A percentile compares a stretch with the other conserved stretches of the same genome.
Conservation (phyloP, 2,113 vertebrate genomes). For the Charadrius vociferus region DNA sequence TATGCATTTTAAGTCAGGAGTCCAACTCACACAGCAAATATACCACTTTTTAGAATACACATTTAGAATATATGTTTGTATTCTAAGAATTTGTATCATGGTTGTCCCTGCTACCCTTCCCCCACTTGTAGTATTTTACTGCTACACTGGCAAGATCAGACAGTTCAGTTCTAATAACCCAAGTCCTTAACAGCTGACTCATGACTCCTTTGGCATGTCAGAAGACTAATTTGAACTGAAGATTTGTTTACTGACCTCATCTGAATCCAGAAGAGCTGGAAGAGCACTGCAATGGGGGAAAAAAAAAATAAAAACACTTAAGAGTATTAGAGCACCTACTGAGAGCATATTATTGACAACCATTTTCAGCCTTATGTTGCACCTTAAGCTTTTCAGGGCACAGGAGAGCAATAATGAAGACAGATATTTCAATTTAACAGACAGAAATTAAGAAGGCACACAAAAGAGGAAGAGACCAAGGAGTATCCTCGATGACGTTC, state of each 20-base stretch:
- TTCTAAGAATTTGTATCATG: background rate
- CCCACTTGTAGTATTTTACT: background rate
- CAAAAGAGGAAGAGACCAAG: background rate
- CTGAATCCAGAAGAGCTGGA: slow-evolving; percentile 84
- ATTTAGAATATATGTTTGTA: background rate
- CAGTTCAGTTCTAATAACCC: background rate
- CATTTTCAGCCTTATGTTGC: background rate
- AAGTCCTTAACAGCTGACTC: background rate
- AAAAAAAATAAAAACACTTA: background rate
- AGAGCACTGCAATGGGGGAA: slow-evolving; percentile 72
- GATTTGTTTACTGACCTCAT: slow-evolving; percentile 80
- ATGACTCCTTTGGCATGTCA: slow-evolving; percentile 28
- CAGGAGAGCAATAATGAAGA: background rate
- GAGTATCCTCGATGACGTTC: background rate
- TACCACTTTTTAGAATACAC: background rate
- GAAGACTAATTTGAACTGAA: background rate
- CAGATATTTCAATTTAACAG: background rate
- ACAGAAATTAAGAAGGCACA: background rate
- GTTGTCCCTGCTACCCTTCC: background rate
- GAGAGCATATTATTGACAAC: background rate
- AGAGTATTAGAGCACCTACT: background rate
- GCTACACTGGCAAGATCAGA: background rate
- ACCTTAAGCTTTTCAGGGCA: background rate
- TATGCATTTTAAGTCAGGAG: background rate
- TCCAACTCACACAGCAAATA: background rate